phyloP scores from a whole-genome alignment of 2,113 vertebrate species.

The Grallaria varia region DNA sequence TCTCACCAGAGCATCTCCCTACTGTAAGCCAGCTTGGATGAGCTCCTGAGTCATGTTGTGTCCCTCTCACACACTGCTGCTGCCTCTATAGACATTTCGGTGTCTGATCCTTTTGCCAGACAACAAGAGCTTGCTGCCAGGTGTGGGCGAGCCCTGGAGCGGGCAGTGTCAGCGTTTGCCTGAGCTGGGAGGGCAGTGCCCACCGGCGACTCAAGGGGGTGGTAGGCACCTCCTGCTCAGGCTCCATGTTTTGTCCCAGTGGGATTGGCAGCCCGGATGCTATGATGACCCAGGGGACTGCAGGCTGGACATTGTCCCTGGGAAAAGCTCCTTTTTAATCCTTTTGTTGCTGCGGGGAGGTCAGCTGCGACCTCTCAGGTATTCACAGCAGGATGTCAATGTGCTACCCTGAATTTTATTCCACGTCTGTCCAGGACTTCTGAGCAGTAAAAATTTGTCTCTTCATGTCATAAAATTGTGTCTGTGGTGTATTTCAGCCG shows the following conservation, averaged over 20 bases:
- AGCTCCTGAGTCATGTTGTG: not conserved
- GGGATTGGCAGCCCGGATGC: not conserved
- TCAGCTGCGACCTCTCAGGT: not conserved
- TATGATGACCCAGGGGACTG: rapidly evolving
- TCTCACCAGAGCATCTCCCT: not conserved
- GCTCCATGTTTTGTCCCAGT: rapidly evolving
- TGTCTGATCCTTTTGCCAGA: not conserved
- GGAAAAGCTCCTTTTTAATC: not conserved
- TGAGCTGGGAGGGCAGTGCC: not conserved
- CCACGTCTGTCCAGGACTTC: rapidly evolving
- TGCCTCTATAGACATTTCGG: not conserved
- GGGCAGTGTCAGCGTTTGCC: not conserved
- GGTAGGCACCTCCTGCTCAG: not conserved
- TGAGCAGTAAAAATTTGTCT: not conserved
- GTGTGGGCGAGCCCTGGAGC: not conserved
- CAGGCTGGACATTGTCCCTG: not conserved
- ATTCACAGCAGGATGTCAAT: rapidly evolving
- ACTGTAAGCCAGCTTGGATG: not conserved
- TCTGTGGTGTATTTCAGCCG: rapidly evolving
- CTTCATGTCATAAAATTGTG: not conserved
- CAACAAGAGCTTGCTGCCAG: not conserved
- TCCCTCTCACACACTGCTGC: not conserved
- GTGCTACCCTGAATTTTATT: not conserved
- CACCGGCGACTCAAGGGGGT: not conserved
- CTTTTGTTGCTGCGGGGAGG: not conserved